A percentile compares a stretch with the other conserved stretches of the same genome.
Conservation (phyloP, 2,113 vertebrate genomes). For the Xiphorhynchus elegans region DNA sequence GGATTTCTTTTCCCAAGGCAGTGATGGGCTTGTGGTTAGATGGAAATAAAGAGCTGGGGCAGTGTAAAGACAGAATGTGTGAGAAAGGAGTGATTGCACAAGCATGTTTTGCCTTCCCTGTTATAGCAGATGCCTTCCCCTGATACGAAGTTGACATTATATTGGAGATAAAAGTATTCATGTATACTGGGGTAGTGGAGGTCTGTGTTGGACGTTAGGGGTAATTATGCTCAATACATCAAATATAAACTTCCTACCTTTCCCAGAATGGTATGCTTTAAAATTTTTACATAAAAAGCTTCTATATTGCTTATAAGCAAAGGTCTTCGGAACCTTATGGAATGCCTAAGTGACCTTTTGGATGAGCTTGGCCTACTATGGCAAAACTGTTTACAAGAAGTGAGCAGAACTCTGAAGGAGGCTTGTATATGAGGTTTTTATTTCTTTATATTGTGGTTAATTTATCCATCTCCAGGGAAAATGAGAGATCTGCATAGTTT, state of each 20-base stretch:
- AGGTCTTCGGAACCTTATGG: background rate
- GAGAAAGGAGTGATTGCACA: background rate
- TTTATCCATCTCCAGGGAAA: background rate
- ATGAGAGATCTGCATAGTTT: background rate
- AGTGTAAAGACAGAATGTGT: background rate
- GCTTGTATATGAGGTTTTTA: background rate
- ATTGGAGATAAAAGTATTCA: background rate
- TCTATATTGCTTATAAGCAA: background rate
- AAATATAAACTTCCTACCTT: background rate
- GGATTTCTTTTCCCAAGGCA: background rate
- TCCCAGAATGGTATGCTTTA: background rate
- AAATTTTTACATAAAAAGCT: background rate
- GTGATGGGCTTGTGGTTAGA: background rate
- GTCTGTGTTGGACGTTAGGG: background rate
- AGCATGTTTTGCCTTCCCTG: background rate
- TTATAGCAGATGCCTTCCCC: background rate
- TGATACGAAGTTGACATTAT: background rate
- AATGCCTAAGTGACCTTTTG: background rate
- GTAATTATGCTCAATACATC: background rate
- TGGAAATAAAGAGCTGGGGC: background rate
- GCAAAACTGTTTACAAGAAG: background rate
- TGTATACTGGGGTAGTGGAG: background rate
- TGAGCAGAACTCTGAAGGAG: background rate
- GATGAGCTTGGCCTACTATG: background rate
- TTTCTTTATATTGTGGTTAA: background rate